A percentile compares a stretch with the other conserved stretches of the same genome.
phyloP scores from a whole-genome alignment of 2,113 vertebrate species.

The Xenotilapia caudafasciata region DNA sequence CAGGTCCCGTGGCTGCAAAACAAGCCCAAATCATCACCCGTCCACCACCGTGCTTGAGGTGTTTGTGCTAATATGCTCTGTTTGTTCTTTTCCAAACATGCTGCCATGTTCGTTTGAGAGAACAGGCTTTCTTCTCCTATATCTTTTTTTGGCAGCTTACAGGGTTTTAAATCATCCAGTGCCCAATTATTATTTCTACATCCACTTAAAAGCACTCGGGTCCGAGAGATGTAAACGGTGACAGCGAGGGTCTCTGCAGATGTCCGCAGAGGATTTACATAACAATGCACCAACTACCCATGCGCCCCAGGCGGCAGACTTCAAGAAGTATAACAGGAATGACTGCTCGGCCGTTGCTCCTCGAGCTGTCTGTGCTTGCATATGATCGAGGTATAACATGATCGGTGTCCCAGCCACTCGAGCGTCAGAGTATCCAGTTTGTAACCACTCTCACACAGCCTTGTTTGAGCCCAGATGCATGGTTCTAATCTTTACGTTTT shows the following conservation, averaged over 20 bases:
- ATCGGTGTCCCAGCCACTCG: background rate
- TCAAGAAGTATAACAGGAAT: background rate
- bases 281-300: background rate
- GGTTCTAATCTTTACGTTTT: background rate
- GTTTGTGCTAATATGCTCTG: background rate
- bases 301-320: background rate
- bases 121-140: background rate
- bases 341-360: background rate
- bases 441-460: background rate
- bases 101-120: accelerated
- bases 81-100: background rate
- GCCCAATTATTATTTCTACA: accelerated
- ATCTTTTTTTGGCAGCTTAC: background rate
- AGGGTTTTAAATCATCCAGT: background rate
- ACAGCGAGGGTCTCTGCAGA: background rate
- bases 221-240: background rate
- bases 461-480: background rate
- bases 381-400: background rate
- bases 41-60: background rate
- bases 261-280: background rate
- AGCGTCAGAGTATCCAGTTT: background rate
- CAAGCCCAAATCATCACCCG: background rate
- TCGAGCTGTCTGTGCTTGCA: background rate
- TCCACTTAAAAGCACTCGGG: background rate
- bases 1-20: background rate